Conservation (phyloP, 1,140 invertebrate species). For the Aradophagus sp. region DNA sequence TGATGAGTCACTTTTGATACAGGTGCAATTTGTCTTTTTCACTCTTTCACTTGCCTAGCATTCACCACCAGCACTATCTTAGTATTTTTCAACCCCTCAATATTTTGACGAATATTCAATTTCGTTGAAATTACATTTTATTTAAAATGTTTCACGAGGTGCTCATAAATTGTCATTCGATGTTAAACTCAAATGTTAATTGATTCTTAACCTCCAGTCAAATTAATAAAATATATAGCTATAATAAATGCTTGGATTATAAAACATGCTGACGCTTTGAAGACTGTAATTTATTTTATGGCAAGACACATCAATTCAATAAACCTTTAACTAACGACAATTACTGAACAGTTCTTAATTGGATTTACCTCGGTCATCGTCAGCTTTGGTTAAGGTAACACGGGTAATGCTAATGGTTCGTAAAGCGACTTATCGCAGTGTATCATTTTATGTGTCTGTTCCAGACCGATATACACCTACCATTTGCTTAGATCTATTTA, state of each 20-base stretch:
- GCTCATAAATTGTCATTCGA: too few relatives aligned
- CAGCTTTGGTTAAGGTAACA: slow-evolving; percentile 48
- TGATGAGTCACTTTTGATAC: too few relatives aligned
- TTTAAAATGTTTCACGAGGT: too few relatives aligned
- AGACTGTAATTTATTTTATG: slow-evolving; percentile 18
- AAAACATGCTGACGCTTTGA: slow-evolving; percentile 10
- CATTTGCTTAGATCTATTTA: slow-evolving; percentile 16
- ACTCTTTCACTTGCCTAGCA: too few relatives aligned
- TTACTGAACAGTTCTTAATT: slow-evolving; percentile 47
- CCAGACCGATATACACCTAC: slow-evolving; percentile 21
- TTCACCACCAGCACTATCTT: too few relatives aligned
- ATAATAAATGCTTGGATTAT: neutral
- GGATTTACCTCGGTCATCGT: slow-evolving; percentile 44
- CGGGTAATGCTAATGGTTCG: slow-evolving; percentile 44
- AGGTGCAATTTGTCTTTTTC: too few relatives aligned
- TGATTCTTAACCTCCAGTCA: too few relatives aligned
- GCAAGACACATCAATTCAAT: slow-evolving; percentile 37
- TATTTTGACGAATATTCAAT: too few relatives aligned
- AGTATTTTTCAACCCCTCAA: too few relatives aligned
- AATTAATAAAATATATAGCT: too few relatives aligned
- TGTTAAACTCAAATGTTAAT: too few relatives aligned
- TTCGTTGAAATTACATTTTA: too few relatives aligned
- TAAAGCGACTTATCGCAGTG: slow-evolving; percentile 42
- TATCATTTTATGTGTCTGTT: slow-evolving; percentile 40
- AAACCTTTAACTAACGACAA: slow-evolving; percentile 47